phyloP scores from a whole-genome alignment of 2,113 vertebrate genomes.

The Triplophysa rosa region DNA sequence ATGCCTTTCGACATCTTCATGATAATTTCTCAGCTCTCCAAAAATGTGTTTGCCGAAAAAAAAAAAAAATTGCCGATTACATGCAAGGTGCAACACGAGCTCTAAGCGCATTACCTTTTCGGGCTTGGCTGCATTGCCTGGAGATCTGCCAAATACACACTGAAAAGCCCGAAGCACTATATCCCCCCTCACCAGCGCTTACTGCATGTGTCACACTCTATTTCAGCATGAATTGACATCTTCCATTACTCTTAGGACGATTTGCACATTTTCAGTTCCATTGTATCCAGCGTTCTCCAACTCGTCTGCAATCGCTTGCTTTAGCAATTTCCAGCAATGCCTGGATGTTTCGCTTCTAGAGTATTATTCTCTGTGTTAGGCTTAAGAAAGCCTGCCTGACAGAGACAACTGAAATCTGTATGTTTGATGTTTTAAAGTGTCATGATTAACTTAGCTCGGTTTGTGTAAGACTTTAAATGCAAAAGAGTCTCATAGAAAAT shows the following conservation, averaged over 20 bases:
- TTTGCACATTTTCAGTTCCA: conserved; percentile 41
- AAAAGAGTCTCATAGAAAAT: conserved; percentile 41
- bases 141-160: conserved; percentile 46
- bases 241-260: conserved; percentile 26
- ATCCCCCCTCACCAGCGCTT: conserved; percentile 35
- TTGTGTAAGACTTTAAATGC: conserved; percentile 33
- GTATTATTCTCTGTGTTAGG: conserved; percentile 26
- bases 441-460: conserved; percentile 45
- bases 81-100: conserved; percentile 60
- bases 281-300: conserved; percentile 37
- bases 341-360: conserved; percentile 26
- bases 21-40: background rate
- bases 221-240: conserved; percentile 48
- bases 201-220: conserved; percentile 48
- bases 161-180: conserved; percentile 16
- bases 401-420: conserved; percentile 43
- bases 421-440: conserved; percentile 50
- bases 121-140: conserved; percentile 54
- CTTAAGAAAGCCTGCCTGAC: conserved; percentile 43
- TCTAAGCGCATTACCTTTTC: conserved; percentile 64
- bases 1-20: background rate
- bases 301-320: conserved; percentile 8
- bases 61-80: conserved; percentile 64
- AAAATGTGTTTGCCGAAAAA: conserved; percentile 27
- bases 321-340: conserved; percentile 18